Evolutionary conservation across 2,797 vertebrate genomes (phyloP).

Genomic region (Pseudochirops cupreus): DNA sequence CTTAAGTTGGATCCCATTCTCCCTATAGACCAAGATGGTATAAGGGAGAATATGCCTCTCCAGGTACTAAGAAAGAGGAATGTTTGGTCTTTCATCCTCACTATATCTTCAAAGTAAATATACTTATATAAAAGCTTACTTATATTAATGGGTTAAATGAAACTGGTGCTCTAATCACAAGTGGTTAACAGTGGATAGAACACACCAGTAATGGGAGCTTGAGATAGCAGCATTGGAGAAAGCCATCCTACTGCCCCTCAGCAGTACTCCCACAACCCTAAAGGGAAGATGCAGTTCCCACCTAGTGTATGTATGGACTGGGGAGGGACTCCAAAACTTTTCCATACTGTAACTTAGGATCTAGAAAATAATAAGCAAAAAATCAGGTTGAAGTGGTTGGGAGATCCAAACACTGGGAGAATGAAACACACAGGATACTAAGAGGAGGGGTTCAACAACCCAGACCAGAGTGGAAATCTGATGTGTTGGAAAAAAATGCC

Average conservation of each 20-base stretch:
- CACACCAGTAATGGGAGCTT: neutral
- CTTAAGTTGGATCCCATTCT: neutral
- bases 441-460: neutral
- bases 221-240: neutral
- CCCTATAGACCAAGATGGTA: neutral
- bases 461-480: neutral
- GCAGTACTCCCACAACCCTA: neutral
- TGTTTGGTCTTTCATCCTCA: neutral
- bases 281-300: neutral
- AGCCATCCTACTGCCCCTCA: neutral
- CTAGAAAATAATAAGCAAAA: neutral
- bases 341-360: neutral
- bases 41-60: neutral
- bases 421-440: neutral
- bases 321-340: neutral
- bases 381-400: neutral
- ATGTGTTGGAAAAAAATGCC: neutral
- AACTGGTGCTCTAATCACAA: neutral
- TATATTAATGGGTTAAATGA: neutral
- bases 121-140: neutral
- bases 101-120: neutral
- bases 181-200: neutral
- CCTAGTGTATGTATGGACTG: neutral
- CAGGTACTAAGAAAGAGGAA: neutral
- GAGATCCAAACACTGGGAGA: neutral